phyloP scores from a whole-genome alignment of 2,113 vertebrate genomes.

The Bothrops jararaca region DNA sequence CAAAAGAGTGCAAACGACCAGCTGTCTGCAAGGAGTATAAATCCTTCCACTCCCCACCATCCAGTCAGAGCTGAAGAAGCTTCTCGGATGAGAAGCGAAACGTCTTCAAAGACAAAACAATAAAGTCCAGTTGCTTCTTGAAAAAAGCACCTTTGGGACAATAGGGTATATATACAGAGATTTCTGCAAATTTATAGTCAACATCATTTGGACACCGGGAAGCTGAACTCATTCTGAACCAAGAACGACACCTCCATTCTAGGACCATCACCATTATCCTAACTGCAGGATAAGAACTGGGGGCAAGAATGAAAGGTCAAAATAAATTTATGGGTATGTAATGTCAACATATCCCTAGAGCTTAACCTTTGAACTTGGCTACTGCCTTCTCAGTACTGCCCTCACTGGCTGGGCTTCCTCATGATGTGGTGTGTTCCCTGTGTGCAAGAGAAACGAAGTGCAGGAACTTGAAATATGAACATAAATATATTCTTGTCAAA shows the following conservation, averaged over 20 bases:
- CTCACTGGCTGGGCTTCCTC: neutral
- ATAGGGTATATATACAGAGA: neutral
- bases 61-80: no score
- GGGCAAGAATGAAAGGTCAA: neutral
- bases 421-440: neutral
- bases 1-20: no score
- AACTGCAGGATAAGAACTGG: neutral
- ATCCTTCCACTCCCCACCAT: no score
- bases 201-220: neutral
- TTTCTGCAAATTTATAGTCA: neutral
- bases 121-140: no score
- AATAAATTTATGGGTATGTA: neutral
- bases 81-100: no score
- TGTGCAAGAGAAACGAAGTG: neutral
- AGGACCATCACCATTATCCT: neutral
- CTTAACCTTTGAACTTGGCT: neutral
- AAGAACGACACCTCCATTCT: neutral
- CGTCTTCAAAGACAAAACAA: no score
- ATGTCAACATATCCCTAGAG: neutral
- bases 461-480: conserved; percentile 24
- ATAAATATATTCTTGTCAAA: conserved; percentile 42
- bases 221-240: neutral
- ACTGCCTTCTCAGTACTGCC: neutral
- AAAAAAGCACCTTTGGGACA: no score
- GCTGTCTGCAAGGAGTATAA: no score